Percentiles rank a stretch among this genome's conserved stretches.
These are phyloP conservation scores for Sturnus vulgaris DNA, from an alignment of 2,113 vertebrate genomes.

Conservation along the genomic window DNA sequence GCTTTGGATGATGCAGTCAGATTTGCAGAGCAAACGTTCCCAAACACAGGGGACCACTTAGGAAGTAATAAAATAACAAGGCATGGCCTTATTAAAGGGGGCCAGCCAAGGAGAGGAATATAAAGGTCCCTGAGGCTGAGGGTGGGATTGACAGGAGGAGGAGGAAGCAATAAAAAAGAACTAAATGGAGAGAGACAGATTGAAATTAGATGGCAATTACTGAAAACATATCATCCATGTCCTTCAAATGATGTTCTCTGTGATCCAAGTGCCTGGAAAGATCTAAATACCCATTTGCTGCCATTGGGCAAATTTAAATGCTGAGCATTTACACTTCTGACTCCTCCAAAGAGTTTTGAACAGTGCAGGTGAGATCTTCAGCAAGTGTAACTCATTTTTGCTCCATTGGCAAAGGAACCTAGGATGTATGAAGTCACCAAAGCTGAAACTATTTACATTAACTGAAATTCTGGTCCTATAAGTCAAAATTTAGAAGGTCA, in stretches of 20 bases:
- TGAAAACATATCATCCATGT: conserved; percentile 20
- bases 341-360: not conserved
- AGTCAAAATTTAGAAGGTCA: not conserved
- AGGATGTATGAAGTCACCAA: not conserved
- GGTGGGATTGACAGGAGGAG: not conserved
- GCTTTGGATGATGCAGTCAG: not conserved
- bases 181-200: conserved; percentile 12
- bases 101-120: not conserved
- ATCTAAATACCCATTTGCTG: not conserved
- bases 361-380: not conserved
- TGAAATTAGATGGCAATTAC: conserved; percentile 43
- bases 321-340: not conserved
- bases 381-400: not conserved
- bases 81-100: not conserved
- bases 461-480: not conserved
- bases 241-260: not conserved
- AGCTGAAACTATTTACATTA: not conserved
- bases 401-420: not conserved
- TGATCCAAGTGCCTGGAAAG: not conserved
- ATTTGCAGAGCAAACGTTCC: not conserved
- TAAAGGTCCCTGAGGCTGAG: not conserved
- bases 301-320: not conserved
- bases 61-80: conserved; percentile 33
- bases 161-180: conserved; percentile 8
- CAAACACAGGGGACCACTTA: not conserved